Evolutionary conservation across 2,113 vertebrate species (phyloP).

Genomic region (Laterallus jamaicensis): DNA sequence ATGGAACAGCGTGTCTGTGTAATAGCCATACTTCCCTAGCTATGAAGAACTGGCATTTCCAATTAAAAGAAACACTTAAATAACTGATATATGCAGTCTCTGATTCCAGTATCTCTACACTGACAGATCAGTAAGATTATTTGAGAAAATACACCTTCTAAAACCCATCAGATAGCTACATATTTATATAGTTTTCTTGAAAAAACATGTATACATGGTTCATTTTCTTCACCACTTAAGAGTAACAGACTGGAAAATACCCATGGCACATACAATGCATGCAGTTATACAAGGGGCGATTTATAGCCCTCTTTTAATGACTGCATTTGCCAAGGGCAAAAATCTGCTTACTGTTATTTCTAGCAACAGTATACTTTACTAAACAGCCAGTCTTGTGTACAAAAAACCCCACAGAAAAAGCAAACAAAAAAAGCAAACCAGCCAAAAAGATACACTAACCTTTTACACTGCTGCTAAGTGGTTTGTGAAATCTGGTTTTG

Average conservation of each 20-base stretch:
- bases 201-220: not conserved
- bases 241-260: constrained; percentile 5
- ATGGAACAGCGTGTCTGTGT: not conserved
- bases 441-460: not conserved
- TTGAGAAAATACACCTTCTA: not conserved
- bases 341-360: constrained; percentile 28
- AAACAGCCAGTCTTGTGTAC: not conserved
- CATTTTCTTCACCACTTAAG: not conserved
- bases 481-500: not conserved
- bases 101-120: not conserved
- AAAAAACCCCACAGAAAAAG: not conserved
- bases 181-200: not conserved
- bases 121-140: not conserved
- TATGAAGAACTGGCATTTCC: not conserved
- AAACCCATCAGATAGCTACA: not conserved
- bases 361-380: not conserved
- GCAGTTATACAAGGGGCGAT: not conserved
- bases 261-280: not conserved
- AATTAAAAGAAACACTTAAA: not conserved
- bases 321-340: constrained; percentile 34
- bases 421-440: not conserved
- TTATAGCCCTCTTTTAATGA: constrained; percentile 36
- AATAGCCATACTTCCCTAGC: not conserved
- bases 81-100: not conserved
- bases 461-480: not conserved